phyloP scores from a whole-genome alignment of 64 coral and sea anemone species.

The Hydrozoanthus tunicans region DNA sequence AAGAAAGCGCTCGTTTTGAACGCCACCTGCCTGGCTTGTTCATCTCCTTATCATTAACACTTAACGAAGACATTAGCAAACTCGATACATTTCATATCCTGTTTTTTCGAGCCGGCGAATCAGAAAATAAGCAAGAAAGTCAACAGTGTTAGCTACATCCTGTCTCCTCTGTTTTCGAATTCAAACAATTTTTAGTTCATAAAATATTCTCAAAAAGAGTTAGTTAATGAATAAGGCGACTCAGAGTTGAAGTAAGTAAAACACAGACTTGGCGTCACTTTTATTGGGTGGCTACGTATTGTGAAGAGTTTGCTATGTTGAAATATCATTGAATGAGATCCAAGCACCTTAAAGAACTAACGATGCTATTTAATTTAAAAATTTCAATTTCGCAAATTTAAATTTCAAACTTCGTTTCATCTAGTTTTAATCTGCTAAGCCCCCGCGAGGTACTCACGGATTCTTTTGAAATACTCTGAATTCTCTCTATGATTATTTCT shows the following conservation, averaged over 20 bases:
- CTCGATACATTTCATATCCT: slow-evolving; percentile 67
- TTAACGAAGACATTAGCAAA: slow-evolving; percentile 36
- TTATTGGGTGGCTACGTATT: no score
- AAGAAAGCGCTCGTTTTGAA: neutral
- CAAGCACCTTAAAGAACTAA: no score
- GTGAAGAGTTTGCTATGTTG: no score
- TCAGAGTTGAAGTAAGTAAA: neutral
- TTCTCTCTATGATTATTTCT: neutral
- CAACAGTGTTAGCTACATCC: slow-evolving; percentile 25
- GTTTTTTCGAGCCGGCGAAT: neutral
- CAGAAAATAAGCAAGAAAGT: neutral
- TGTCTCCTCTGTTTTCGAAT: slow-evolving; percentile 24
- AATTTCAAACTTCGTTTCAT: slow-evolving; percentile 35
- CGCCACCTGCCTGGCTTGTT: slow-evolving; percentile 21
- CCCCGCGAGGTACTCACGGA: slow-evolving; percentile 22
- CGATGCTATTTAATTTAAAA: neutral
- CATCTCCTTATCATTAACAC: slow-evolving; percentile 43
- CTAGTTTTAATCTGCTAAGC: slow-evolving; percentile 14
- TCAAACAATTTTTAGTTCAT: slow-evolving; percentile 40
- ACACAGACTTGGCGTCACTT: neutral
- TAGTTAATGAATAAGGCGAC: neutral
- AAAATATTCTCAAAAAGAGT: neutral
- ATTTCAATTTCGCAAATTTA: neutral
- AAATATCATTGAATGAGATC: no score
- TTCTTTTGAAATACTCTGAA: slow-evolving; percentile 18